Conservation (phyloP, 2,113 vertebrate genomes). For the Lophura nycthemera region DNA sequence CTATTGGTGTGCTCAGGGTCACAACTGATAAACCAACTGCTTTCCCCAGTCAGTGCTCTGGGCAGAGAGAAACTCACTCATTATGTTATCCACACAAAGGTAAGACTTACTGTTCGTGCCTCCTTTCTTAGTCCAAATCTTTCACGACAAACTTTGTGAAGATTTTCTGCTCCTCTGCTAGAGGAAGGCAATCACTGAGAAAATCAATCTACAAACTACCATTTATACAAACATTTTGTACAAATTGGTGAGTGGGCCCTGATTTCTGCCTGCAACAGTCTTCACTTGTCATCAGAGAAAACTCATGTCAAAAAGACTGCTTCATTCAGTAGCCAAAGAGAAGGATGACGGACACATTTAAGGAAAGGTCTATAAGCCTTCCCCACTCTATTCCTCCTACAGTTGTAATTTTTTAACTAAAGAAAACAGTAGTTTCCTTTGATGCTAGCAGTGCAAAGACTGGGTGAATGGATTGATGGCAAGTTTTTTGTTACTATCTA, state of each 20-base stretch:
- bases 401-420: background rate
- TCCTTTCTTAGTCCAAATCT: background rate
- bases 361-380: background rate
- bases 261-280: background rate
- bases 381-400: background rate
- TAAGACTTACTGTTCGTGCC: background rate
- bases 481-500: background rate
- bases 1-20: background rate
- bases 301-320: background rate
- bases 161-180: background rate
- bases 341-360: background rate
- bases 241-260: background rate
- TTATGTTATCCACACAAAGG: background rate
- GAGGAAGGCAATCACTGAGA: background rate
- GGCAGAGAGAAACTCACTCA: background rate
- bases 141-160: background rate
- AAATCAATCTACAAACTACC: background rate
- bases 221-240: background rate
- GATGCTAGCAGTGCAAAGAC: background rate
- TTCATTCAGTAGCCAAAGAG: background rate
- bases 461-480: background rate
- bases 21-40: background rate
- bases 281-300: background rate
- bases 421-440: background rate
- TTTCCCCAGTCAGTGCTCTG: background rate